Conservation (phyloP, 2,797 vertebrate species). For the Spinibarbus caldwelli region DNA sequence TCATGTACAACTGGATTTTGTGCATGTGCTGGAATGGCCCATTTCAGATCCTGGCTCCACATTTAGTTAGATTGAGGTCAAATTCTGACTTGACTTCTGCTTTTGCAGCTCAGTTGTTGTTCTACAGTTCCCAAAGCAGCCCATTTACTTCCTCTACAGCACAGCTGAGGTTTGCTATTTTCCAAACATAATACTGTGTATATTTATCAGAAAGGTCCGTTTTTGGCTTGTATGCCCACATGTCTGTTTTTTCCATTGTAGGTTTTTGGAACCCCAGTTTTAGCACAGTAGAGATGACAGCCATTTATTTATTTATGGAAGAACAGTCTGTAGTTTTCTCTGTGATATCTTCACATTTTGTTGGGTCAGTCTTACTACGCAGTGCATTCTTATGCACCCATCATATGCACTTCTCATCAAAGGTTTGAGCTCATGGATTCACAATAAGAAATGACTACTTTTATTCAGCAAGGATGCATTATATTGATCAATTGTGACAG, state of each 20-base stretch:
- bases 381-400: not conserved
- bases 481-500: not conserved
- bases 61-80: constrained; percentile 18
- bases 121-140: not conserved
- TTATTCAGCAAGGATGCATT: not conserved
- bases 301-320: not conserved
- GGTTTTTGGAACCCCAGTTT: not conserved
- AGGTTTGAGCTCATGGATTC: not conserved
- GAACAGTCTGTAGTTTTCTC: not conserved
- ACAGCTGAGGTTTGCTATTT: not conserved
- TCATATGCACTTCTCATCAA: not conserved
- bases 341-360: not conserved
- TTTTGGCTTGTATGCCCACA: not conserved
- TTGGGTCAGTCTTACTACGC: not conserved
- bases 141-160: not conserved
- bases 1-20: not conserved
- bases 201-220: not conserved
- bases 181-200: not conserved
- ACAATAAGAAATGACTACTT: too few species aligned
- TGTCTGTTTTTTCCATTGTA: not conserved
- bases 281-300: not conserved
- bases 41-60: not conserved
- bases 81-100: constrained; percentile 9
- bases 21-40: not conserved
- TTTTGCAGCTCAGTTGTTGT: constrained; percentile 22